Evolutionary conservation across 2,797 vertebrate genomes (phyloP), one percentile per base, ranked within the genome.

Genomic region (Catostomus latipinnis): DNA sequence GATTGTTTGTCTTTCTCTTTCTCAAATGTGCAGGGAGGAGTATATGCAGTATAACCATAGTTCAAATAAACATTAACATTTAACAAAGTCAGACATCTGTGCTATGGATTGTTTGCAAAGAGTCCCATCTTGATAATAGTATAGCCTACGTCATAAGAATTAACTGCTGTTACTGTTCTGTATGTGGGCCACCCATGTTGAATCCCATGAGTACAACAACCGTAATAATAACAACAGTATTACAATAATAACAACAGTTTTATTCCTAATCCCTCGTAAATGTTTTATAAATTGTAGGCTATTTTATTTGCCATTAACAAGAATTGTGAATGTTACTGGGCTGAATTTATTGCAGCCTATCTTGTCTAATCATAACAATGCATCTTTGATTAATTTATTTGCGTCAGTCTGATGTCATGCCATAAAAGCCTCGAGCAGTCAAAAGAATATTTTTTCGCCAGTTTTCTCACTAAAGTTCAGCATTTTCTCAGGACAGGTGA

Each of bases 401-500:
- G 46, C 67, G 58, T 18, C 18, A 49, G 52, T 74, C 22, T 65
- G 34, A 48, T 22, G 9, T 18, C 22, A 53, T 53, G 48, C 46
- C 7, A 66, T 9, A 50, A 61, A 49, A 52, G 34, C 34, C 34
- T 34, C 34, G 8, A 49, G 54, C 46, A 45, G 45, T 71, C 76
- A 67, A 66, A 66, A 86, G 57, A 78, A 62, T 7, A 78, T 8
- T 58, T 60, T 82, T 5, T 81, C 75, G 9, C 43, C 85, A 34
- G 68, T 57, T 73, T 78, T 82, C 34, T 93, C 62, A 48, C 71
- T 92, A 52, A 95, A 95, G 77, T 91, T 94, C 48, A 96, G 86
- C 1, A 89, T 83, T 0, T 92, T 87, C 78, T 97, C 95, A 0
- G 96, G 94, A 72, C 93, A 94, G 71, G 92, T 90, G 62, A 97